Conservation (phyloP, 1,140 invertebrate genomes). For the Uloborus diversus region DNA sequence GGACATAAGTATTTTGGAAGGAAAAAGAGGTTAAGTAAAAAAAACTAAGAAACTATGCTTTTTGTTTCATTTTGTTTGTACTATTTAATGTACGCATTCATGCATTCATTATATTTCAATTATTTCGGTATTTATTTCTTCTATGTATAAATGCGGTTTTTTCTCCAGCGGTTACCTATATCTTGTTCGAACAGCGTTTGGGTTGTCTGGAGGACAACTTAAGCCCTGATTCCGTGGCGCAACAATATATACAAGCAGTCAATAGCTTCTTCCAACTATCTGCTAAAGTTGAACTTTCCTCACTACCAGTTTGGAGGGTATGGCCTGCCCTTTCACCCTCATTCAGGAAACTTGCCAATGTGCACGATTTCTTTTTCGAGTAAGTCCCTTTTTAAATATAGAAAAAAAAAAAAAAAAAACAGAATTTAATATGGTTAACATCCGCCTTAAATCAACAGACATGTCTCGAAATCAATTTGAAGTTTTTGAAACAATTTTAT, state of each 20-base stretch:
- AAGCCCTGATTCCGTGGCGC: constrained; percentile 2
- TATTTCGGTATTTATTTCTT: not conserved
- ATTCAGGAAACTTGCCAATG: constrained; percentile 30
- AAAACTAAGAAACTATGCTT: too few relatives aligned
- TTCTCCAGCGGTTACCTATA: constrained; percentile 29
- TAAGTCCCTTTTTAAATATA: too few relatives aligned
- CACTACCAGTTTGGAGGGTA: constrained; percentile 28
- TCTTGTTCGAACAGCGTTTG: constrained; percentile 33
- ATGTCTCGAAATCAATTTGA: too few relatives aligned
- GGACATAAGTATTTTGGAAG: too few relatives aligned
- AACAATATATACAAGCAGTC: constrained; percentile 28
- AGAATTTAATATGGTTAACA: too few relatives aligned
- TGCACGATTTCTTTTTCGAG: constrained; percentile 48
- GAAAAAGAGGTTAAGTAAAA: too few relatives aligned
- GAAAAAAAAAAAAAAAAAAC: too few relatives aligned
- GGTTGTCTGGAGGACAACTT: constrained; percentile 37
- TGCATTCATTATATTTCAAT: too few relatives aligned
- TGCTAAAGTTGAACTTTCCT: constrained; percentile 31
- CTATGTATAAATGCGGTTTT: constrained; percentile 1
- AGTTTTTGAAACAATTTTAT: too few relatives aligned
- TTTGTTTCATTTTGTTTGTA: too few relatives aligned
- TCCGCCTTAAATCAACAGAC: too few relatives aligned
- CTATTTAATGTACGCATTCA: too few relatives aligned
- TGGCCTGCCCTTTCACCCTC: constrained; percentile 33
- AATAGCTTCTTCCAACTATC: constrained; percentile 29